These are phyloP conservation scores for Lacerta viridis DNA, from an alignment of 2,797 vertebrate genomes.

Conservation along the genomic window DNA sequence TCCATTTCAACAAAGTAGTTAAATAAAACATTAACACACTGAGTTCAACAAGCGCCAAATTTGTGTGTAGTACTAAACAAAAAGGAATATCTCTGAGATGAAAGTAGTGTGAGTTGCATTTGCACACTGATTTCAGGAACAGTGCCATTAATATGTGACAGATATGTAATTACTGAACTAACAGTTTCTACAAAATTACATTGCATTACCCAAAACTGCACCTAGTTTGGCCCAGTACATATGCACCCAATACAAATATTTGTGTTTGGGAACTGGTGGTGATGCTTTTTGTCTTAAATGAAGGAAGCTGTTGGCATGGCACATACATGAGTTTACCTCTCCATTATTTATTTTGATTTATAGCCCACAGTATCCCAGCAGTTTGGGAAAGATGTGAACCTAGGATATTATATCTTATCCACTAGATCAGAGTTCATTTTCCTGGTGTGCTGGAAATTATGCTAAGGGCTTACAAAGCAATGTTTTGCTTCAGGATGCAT, in stretches of 20 bases:
- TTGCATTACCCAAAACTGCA: not conserved
- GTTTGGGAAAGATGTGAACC: not conserved
- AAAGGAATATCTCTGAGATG: not conserved
- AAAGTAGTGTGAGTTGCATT: not conserved
- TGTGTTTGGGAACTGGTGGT: not conserved
- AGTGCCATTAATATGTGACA: not conserved
- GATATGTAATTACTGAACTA: not conserved
- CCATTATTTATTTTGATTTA: not conserved
- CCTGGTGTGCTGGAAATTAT: not conserved
- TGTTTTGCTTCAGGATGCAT: not conserved
- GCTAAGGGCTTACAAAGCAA: not conserved
- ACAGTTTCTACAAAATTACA: not conserved
- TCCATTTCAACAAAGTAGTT: not conserved
- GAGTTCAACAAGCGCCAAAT: not conserved
- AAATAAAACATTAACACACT: not conserved
- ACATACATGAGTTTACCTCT: not conserved
- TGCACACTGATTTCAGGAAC: not conserved
- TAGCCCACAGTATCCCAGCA: not conserved
- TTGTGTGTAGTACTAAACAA: not conserved
- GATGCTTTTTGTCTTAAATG: too few species aligned
- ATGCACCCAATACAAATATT: not conserved
- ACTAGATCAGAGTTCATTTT: not conserved
- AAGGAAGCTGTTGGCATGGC: not conserved
- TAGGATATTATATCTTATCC: not conserved
- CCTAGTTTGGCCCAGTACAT: not conserved